Percentiles rank a stretch among this genome's conserved stretches.
Evolutionary conservation across 2,797 vertebrate species (phyloP).

Genomic region (Apogon talboti): DNA sequence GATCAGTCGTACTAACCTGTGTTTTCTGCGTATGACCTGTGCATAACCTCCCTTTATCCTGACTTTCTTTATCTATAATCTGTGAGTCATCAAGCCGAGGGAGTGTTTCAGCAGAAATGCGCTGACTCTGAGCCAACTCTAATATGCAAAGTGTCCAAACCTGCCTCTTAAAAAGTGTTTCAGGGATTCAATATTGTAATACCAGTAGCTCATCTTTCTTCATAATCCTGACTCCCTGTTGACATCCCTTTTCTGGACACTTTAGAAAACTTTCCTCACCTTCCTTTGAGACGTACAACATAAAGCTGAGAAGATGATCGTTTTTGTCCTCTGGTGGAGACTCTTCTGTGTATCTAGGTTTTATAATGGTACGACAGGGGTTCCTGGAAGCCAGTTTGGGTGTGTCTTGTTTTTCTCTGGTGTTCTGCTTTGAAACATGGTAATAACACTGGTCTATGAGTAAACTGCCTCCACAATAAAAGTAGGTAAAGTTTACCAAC

Average conservation of each 20-base stretch:
- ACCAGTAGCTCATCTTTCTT: conserved; percentile 43
- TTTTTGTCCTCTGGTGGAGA: conserved; percentile 14
- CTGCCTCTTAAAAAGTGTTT: background rate
- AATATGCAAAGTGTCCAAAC: conserved; percentile 42
- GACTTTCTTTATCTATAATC: conserved; percentile 24
- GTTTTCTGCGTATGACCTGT: conserved; percentile 29
- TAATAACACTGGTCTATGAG: background rate
- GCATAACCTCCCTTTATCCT: conserved; percentile 34
- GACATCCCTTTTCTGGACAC: conserved; percentile 3
- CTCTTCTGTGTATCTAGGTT: conserved; percentile 7
- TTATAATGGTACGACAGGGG: background rate
- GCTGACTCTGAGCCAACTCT: conserved; percentile 32
- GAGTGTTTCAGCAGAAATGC: conserved; percentile 34
- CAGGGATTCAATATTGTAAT: conserved; percentile 34
- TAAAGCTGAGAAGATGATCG: conserved; percentile 8
- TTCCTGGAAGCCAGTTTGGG: conserved; percentile 4
- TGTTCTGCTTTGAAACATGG: background rate
- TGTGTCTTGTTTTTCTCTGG: conserved; percentile 2
- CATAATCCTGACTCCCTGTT: conserved; percentile 14
- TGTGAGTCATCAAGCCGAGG: conserved; percentile 28
- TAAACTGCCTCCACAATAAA: too few species aligned
- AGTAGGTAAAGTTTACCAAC: background rate
- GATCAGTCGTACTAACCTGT: conserved; percentile 18
- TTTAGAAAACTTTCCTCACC: conserved; percentile 3
- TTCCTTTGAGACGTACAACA: conserved; percentile 14